These are phyloP conservation scores for Cylloceria caligata DNA, from an alignment of 2,888 invertebrate species.

Conservation along the genomic window DNA sequence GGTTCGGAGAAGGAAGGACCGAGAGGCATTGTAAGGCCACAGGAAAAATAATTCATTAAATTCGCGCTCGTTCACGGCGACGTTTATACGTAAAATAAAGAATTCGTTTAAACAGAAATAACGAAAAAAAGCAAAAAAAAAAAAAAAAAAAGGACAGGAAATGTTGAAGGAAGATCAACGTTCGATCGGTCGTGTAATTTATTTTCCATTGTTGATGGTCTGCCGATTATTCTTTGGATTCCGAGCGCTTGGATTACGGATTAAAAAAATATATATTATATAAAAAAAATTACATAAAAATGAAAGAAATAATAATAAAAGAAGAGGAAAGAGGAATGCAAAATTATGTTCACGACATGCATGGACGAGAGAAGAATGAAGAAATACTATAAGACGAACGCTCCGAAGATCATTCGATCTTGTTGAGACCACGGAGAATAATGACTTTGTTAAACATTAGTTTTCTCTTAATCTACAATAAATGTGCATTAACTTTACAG, in stretches of 20 bases:
- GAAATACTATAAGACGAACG: slow-evolving; percentile 21
- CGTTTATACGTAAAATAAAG: slow-evolving; percentile 13
- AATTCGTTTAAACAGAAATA: background rate
- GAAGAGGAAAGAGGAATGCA: slow-evolving; percentile 18
- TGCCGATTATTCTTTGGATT: slow-evolving; percentile 44
- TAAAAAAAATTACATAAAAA: no score
- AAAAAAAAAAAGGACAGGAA: slow-evolving; percentile 55
- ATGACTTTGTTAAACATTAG: slow-evolving; percentile 33
- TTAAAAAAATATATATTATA: slow-evolving; percentile 29
- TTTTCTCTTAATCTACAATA: slow-evolving; percentile 16
- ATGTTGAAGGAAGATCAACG: slow-evolving; percentile 43
- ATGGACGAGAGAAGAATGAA: background rate
- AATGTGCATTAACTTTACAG: slow-evolving; percentile 42
- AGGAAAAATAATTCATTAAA: slow-evolving; percentile 38
- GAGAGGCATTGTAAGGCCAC: slow-evolving; percentile 27
- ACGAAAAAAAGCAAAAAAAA: slow-evolving; percentile 52
- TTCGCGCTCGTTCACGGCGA: slow-evolving; percentile 30
- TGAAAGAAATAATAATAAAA: background rate
- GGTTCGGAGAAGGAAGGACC: slow-evolving; percentile 58
- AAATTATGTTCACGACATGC: background rate
- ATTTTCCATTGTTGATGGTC: slow-evolving; percentile 50
- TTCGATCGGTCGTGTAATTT: slow-evolving; percentile 11
- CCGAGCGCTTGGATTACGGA: slow-evolving; percentile 10
- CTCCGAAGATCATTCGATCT: background rate
- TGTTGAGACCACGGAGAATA: slow-evolving; percentile 4